Evolutionary conservation across 2,888 invertebrate species (phyloP), one percentile per base, ranked within the genome.

Genomic region (Odontomyia ornata): DNA sequence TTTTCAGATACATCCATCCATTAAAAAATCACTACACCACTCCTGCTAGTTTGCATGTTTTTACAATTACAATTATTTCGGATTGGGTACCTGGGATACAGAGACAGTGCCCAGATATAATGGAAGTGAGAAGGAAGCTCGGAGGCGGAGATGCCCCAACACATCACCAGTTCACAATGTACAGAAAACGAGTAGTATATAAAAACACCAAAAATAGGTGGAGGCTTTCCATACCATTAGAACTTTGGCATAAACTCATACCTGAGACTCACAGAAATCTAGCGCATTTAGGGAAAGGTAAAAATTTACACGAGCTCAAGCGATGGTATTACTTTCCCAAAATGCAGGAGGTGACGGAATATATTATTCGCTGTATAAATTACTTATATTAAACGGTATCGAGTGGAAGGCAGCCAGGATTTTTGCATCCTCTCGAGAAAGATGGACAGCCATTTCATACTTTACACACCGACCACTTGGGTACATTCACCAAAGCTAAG

Each of bases 361-460:
- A 47, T 18, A 25, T 76, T 15, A 64, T 46, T 46, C 43, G 76
- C 3, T 76, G 76, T 28, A 76, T 76, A 15, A 76, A 76, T 64
- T 76, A 65, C 23, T 64, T 76, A 28, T 76, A 67, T 25, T 62
- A 62, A 23, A 62, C 21, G 25, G 25, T 25, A 11, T 15, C 60
- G 15, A 25, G 23, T 4, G 72, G 77, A 11, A 71, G 60, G 36
- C 77, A 77, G 43, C 64, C 71, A 52, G 76, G 78, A 52, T 71
- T 76, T 1, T 57, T 78, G 18, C 21, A 43, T 11, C 71, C 77
- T 1, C 47, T 77, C 1, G 23, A 73, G 36, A 77, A 77, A 23
- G 73, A 56, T 11, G 64, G 60, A 25, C n/a, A 46, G 1, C 73
- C 73, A 1, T 25, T 77, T 9, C 52, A 52, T 15, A 77, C 77